Base-by-base conservation (phyloP, 2,888 invertebrate species). In the Drepanosiphum platanoidis region DNA sequence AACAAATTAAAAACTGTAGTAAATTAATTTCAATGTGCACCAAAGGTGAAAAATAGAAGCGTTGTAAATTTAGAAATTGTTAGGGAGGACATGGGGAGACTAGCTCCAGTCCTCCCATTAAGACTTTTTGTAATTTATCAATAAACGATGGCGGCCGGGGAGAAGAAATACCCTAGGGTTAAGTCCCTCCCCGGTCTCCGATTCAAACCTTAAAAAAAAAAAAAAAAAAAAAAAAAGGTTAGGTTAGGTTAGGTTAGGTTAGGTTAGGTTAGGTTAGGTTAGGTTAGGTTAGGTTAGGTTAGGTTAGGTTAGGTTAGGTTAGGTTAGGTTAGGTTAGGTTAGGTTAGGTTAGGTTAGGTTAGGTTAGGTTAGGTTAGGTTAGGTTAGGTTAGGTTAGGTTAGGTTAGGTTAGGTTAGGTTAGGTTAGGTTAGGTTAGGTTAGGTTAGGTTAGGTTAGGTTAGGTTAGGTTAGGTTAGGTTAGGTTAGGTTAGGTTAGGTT, bases 201-300 rank as follows among this genome's bases (percentile, higher is more conserved):
- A n/a, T n/a, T n/a, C n/a, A n/a, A n/a, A n/a, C n/a, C n/a, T n/a
- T n/a, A n/a, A n/a, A n/a, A n/a, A n/a, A n/a, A n/a, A n/a, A n/a
- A n/a, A n/a, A n/a, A n/a, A n/a, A n/a, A n/a, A n/a, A n/a, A n/a
- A n/a, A n/a, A n/a, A n/a, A n/a, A n/a, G 61, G 61, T 61, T 61
- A 61, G 77, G 82, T 83, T 58, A 52, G 82, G 87, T 87, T 87
- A 87, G 87, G 87, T 88, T 87, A 86, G 87, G 87, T 87, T 87
- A 87, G 87, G 87, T 86, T 87, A 86, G 87, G 87, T 87, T 87
- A 87, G 86, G 86, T 86, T 86, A 86, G 86, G 86, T 86, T 86
- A 86, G 86, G 86, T 86, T 86, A 86, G 86, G 86, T 86, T 86
- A 86, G 86, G 86, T 86, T 86, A 86, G 86, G 86, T 86, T 86